Base-by-base conservation (phyloP, 92 coral and sea anemone species). In the Porites lobata region DNA sequence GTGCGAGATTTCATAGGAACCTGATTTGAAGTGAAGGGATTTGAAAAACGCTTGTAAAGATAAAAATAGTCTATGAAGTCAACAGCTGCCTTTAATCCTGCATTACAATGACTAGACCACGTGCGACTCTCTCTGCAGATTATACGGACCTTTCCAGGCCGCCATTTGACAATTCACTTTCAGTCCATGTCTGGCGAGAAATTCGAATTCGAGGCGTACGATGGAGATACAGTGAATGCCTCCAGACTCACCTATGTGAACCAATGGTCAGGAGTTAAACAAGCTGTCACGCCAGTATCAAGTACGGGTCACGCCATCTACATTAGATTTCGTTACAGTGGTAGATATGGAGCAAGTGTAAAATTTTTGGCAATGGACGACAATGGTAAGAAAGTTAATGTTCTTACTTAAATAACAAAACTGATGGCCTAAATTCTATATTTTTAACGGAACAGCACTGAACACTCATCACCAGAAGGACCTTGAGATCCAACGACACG, bases 201-300 rank as follows among this genome's bases (percentile, higher is more conserved):
- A 13, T 82, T 79, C 43, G 50, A 63, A 22, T 50, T 91, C 5
- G 85, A 79, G 14, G 92, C 79, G 63, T 57, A 79, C 64, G 96
- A 93, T 63, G 96, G 96, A 0, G 86, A 87, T 59, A 79, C 78
- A 43, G 58, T 47, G 0, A 93, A 90, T 57, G 80, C 79, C 15
- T 86, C 94, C 8, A 43, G 77, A 6, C 92, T 90, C 26, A 38
- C 81, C 7, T 32, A 47, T 9, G 94, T 83, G 56, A 68, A 87
- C 19, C 86, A 90, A 58, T 80, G 21, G 22, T 73, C 65, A 20
- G 82, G 85, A 17, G 83, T 29, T 53, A 87, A 81, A 8, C 93
- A 87, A 47, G 78, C 85, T 17, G 88, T 86, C 69, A 65, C 38
- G 73, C 85, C 92, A 71, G 75, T 59, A 59, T 53, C 90, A 8